Percentiles rank a stretch among this genome's conserved stretches.
Evolutionary conservation across 2,797 vertebrate genomes (phyloP).

Genomic region (Pristis pectinata): DNA sequence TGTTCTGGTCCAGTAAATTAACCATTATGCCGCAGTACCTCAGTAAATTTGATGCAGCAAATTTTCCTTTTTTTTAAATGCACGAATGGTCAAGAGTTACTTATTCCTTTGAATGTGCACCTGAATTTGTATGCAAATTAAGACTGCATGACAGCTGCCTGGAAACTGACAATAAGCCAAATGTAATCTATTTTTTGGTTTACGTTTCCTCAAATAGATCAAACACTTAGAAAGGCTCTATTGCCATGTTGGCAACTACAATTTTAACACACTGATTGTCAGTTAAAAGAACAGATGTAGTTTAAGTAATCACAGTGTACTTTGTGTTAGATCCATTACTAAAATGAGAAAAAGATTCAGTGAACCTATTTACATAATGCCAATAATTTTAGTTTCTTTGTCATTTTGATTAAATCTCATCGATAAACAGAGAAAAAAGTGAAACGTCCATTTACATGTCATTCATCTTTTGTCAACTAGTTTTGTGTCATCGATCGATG

Average conservation of each 20-base stretch:
- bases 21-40: too few species aligned
- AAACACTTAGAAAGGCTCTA: background rate
- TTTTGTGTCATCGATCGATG: slow-evolving; percentile 25
- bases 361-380: slow-evolving; percentile 32
- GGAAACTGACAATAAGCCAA: slow-evolving; percentile 11
- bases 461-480: slow-evolving; percentile 18
- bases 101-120: slow-evolving; percentile 13
- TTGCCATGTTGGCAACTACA: background rate
- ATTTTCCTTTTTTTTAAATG: slow-evolving; percentile 15
- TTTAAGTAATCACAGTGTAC: slow-evolving; percentile 15
- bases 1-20: too few species aligned
- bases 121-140: background rate
- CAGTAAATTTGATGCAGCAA: background rate
- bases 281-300: background rate
- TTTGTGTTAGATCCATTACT: slow-evolving; percentile 28
- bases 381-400: slow-evolving; percentile 33
- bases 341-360: slow-evolving; percentile 38
- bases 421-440: background rate
- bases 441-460: background rate
- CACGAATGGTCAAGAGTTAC: background rate
- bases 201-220: background rate
- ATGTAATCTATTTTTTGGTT: background rate
- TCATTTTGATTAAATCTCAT: slow-evolving; percentile 34
- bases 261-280: background rate
- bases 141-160: background rate